phyloP scores from a whole-genome alignment of 2,113 vertebrate genomes.

The Rhombomys opimus region DNA sequence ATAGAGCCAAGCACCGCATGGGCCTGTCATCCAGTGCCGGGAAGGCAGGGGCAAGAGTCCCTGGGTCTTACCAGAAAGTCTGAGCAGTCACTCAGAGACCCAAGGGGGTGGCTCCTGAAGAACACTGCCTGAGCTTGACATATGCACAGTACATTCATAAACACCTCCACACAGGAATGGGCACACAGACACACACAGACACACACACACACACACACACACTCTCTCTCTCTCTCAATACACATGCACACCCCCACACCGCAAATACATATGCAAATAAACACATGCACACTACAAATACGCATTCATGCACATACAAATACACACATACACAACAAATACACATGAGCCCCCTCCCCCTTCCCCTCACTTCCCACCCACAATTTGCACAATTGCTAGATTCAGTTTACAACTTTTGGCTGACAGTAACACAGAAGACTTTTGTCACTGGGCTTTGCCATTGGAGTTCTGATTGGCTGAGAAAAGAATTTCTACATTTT shows the following conservation, averaged over 20 bases:
- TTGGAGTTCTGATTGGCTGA: background rate
- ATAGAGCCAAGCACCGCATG: background rate
- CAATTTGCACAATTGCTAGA: background rate
- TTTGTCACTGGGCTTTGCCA: background rate
- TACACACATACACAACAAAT: background rate
- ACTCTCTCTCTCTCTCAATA: too few species aligned
- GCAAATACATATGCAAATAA: too few species aligned
- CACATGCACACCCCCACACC: background rate
- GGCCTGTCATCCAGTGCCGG: background rate
- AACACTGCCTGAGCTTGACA: background rate
- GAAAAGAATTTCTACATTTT: background rate
- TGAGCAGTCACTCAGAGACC: too few species aligned
- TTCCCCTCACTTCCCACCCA: background rate
- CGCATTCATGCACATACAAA: background rate
- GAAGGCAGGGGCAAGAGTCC: background rate
- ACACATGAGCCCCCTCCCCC: background rate
- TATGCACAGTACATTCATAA: too few species aligned
- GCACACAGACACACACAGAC: background rate
- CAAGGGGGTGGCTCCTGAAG: background rate
- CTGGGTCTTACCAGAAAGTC: background rate
- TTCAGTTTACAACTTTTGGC: slow-evolving; percentile 15
- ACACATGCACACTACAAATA: background rate
- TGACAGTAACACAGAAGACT: background rate
- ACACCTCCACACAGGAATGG: background rate
- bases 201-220: too few species aligned